Base-by-base conservation (phyloP, 2,113 vertebrate species). In the Leucopsar rothschildi region DNA sequence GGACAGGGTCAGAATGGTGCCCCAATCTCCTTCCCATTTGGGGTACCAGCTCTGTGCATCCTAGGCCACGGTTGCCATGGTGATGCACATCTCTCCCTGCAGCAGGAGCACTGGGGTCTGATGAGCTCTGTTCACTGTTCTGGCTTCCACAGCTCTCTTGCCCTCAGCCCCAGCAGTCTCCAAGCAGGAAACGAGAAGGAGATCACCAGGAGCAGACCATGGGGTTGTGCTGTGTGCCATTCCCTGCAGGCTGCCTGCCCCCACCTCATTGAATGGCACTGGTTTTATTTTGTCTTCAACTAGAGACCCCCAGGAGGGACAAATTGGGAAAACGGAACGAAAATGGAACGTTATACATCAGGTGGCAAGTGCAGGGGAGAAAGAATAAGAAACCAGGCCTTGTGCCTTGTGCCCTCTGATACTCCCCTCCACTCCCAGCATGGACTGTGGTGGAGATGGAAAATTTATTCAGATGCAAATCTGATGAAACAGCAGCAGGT, bases 61-160 rank as follows among this genome's bases (percentile, higher is more conserved):
- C 76, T 55, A 33, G 66, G 82, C 56, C 93, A 24, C 2, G 16
- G 96, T 98, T 98, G 95, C 97, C 95, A 97, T 97, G 95, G 96
- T 9, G 35, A 98, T 42, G 55, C 12, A n/a, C 69, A 93, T 91
- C 52, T 66, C 84, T 92, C 17, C 21, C 93, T 91, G 95, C 56
- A 10, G 91, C 94, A 81, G 90, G 85, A 92, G 80, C 14, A 3
- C 77, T 81, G 49, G 78, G 93, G n/a, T 60, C 92, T 95, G 86
- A 68, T 79, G 86, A 96, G 78, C 90, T 96, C 82, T 82, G 24
- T 69, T 94, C 72, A 59, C 85, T 95, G 76, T 37, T 76, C 79
- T 89, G 10, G 9, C 37, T 50, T 55, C 55, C n/a, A 27, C 18
- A 2, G 73, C 86, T 64, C 47, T 40, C 64, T 82, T 65, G 69